Evolutionary conservation across 2,797 vertebrate species (phyloP).

Genomic region (Pygocentrus nattereri): DNA sequence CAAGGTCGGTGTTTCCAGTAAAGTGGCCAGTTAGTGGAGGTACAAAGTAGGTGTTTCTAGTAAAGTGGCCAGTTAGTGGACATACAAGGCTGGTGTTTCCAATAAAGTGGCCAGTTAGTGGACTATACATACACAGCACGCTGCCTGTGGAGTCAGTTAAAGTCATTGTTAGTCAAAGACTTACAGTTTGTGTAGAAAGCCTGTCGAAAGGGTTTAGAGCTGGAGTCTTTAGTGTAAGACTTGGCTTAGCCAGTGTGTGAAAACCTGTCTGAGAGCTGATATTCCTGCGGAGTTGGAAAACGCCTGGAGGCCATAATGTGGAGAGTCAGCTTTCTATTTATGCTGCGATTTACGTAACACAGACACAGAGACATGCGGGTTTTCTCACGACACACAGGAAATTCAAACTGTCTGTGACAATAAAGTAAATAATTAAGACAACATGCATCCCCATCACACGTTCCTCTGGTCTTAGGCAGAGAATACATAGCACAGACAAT

Average conservation of each 20-base stretch:
- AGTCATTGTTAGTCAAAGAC: neutral
- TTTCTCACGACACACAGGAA: neutral
- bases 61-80: too few relatives aligned
- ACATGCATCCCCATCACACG: neutral
- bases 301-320: slow-evolving; percentile 1
- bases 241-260: neutral
- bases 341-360: slow-evolving; percentile 1
- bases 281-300: slow-evolving; percentile 2
- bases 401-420: slow-evolving; percentile 5
- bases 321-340: slow-evolving; percentile 11
- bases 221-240: neutral
- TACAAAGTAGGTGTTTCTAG: too few relatives aligned
- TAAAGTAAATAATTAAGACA: too few relatives aligned
- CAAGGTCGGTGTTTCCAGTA: too few relatives aligned
- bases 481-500: neutral
- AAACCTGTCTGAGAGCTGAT: slow-evolving; percentile 10
- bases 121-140: too few relatives aligned
- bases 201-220: neutral
- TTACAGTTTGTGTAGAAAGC: neutral
- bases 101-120: too few relatives aligned
- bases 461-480: neutral
- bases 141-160: neutral
- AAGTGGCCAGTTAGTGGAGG: too few relatives aligned
- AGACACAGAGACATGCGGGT: neutral
- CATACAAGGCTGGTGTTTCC: too few relatives aligned